Evolutionary conservation across 1,140 invertebrate genomes (phyloP), one percentile per base, ranked within the genome.

Genomic region (Ceratosolen solmsi): DNA sequence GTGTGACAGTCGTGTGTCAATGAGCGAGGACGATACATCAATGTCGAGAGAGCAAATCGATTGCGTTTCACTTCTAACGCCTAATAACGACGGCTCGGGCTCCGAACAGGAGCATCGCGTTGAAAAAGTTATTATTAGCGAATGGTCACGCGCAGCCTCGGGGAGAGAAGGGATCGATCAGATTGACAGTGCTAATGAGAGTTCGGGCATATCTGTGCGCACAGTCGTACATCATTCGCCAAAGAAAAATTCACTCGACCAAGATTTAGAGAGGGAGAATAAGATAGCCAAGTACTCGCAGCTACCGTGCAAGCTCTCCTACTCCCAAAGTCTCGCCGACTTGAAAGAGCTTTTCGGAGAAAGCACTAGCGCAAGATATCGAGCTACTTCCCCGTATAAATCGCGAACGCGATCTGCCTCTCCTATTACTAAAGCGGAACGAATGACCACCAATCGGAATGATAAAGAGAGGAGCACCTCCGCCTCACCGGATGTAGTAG

Each of bases 271-370:
- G 85, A 87, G 41, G 36, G 17, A 38, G 56, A 0, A 17, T 22
- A 20, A 33, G 30, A 0, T 7, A 2, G 3, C 51, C n/a, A 13
- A 54, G 49, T 22, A 17, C 22, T 22, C 30, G n/a, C 74, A 77
- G 56, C 51, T 9, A 36, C 13, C n/a, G 0, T 17, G 49, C 13
- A 87, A 85, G 77, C 41, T 91, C 33, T 92, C 91, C 38, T 92
- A 93, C 60, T 95, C 95, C 0, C 94, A 95, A 82, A 96, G 95
- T 3, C 95, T 93, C 84, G 92, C 95, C 33, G 94, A 96, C 89
- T 87, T 97, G 56, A 96, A 96, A 86, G 96, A 96, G 71, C 87
- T 96, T 0, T 96, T 95, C 85, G 96, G 96, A 0, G 96, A 97
- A 88, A 92, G 91, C 20, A 92, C 94, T 0, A 86, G 86, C 0